These are phyloP conservation scores for Loriculus beryllinus DNA, from an alignment of 2,797 vertebrate genomes.

Conservation along the genomic window DNA sequence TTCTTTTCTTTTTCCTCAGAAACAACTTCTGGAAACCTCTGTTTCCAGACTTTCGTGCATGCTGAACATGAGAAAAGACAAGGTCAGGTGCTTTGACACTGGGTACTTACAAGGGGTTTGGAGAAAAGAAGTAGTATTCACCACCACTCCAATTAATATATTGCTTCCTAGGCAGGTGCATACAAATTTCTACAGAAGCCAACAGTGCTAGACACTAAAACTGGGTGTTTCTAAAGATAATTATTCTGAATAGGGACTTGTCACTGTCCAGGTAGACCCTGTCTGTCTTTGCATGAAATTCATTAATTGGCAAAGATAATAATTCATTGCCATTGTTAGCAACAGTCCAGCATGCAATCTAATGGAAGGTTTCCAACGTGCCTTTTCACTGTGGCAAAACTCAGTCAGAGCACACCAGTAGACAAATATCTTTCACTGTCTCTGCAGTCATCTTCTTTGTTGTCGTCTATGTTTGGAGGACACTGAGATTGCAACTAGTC, in stretches of 20 bases:
- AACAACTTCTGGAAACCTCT: neutral
- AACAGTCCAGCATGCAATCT: fast-evolving
- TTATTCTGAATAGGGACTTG: neutral
- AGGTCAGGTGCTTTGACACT: neutral
- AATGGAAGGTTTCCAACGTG: neutral
- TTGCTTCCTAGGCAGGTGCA: neutral
- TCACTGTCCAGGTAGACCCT: neutral
- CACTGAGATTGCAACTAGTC: neutral
- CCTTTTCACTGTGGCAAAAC: neutral
- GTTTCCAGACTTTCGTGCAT: neutral
- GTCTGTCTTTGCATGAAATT: neutral
- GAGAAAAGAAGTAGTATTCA: neutral
- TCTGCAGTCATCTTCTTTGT: neutral
- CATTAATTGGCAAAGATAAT: neutral
- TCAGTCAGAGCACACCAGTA: neutral
- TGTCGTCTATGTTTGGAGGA: neutral
- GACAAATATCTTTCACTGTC: neutral
- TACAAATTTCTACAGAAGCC: neutral
- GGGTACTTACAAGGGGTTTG: neutral
- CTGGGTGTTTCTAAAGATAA: neutral
- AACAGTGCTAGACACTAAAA: neutral
- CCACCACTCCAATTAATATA: neutral
- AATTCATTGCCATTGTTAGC: neutral
- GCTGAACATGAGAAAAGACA: neutral
- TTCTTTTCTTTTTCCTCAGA: neutral